Evolutionary conservation across 1,140 invertebrate species (phyloP).

Genomic region (Globodera ellingtonae): DNA sequence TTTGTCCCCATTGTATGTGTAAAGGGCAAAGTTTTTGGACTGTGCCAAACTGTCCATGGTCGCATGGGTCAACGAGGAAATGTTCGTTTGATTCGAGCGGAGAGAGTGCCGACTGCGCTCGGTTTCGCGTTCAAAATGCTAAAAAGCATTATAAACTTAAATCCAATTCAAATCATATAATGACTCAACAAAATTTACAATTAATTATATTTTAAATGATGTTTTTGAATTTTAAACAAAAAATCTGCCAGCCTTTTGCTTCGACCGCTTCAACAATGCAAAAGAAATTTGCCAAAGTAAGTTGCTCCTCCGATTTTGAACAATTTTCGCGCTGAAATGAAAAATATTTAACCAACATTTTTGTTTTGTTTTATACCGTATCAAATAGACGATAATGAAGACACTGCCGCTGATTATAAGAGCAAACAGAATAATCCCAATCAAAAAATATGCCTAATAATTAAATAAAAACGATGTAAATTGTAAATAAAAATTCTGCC

Average conservation of each 20-base stretch:
- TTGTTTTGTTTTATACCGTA: not conserved
- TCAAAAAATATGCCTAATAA: conserved; percentile 3
- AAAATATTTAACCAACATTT: not conserved
- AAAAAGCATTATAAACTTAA: not conserved
- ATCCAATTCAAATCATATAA: not conserved
- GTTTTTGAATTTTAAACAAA: not conserved
- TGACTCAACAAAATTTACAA: not conserved
- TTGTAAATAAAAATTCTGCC: not conserved
- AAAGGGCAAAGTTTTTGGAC: conserved; percentile 56
- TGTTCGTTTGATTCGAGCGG: conserved; percentile 43
- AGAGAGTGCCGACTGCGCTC: not conserved
- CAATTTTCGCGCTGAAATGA: conserved; percentile 34
- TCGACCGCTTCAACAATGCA: conserved; percentile 7
- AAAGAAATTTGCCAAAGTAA: conserved; percentile 55
- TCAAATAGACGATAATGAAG: not conserved
- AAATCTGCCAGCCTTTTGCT: not conserved
- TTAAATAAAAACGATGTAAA: not conserved
- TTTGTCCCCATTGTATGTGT: conserved; percentile 43
- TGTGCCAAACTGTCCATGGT: conserved; percentile 57
- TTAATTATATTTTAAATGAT: not conserved
- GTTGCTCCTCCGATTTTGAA: conserved; percentile 49
- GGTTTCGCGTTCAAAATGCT: not conserved
- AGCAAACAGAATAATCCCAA: conserved; percentile 29
- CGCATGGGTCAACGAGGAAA: conserved; percentile 54
- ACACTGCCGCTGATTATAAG: conserved; percentile 26